phyloP scores from a whole-genome alignment of 2,113 vertebrate species.

The Lophura nycthemera region DNA sequence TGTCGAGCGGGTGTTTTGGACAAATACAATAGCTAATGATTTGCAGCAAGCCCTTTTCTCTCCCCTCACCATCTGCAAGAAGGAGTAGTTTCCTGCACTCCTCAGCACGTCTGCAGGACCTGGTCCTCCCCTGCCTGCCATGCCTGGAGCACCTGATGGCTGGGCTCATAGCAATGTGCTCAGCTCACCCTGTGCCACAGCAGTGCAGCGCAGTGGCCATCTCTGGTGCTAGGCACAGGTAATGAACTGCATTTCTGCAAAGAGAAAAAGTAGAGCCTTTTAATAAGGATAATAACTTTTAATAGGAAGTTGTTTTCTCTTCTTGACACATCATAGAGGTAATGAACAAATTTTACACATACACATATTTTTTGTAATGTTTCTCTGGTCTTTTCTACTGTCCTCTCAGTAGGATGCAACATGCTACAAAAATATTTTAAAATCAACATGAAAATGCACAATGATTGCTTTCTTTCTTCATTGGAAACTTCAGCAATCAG shows the following conservation, averaged over 20 bases:
- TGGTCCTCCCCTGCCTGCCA: not conserved
- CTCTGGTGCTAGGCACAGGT: not conserved
- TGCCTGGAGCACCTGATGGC: not conserved
- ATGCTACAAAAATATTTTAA: not conserved
- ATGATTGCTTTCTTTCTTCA: not conserved
- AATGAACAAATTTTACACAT: slow-evolving; percentile 5
- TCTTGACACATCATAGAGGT: not conserved
- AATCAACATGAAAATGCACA: not conserved
- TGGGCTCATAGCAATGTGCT: not conserved
- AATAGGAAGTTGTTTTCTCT: slow-evolving; percentile 36
- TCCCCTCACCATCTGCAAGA: too few relatives aligned
- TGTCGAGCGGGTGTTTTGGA: not conserved
- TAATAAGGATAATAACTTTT: slow-evolving; percentile 49
- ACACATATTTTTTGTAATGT: not conserved
- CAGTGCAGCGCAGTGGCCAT: not conserved
- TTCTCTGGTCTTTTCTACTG: not conserved
- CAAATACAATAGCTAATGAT: not conserved
- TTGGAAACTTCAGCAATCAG: not conserved
- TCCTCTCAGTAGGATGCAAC: not conserved
- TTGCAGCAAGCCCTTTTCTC: not conserved
- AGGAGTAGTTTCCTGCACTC: not conserved
- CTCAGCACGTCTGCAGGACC: not conserved
- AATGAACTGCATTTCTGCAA: slow-evolving; percentile 9
- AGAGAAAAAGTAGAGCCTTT: not conserved
- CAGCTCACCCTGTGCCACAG: not conserved